Evolutionary conservation across 2,113 vertebrate genomes (phyloP).

Genomic region (Petrocephalus microphthalmus): DNA sequence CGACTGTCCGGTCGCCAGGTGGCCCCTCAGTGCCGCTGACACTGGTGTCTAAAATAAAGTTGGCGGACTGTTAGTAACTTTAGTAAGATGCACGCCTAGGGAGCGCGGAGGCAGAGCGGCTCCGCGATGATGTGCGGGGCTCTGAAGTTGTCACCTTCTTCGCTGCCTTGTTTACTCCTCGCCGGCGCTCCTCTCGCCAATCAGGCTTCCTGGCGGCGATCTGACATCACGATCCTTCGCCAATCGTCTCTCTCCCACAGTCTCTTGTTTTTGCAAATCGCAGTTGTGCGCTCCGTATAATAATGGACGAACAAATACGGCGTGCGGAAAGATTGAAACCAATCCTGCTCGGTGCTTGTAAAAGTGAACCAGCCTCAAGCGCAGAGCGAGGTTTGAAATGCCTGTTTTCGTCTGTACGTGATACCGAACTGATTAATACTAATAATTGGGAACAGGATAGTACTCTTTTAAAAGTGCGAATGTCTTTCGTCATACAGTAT

Average conservation of each 20-base stretch:
- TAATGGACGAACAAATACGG: constrained; percentile 51
- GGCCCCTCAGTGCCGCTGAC: constrained; percentile 38
- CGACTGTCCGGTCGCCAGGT: constrained; percentile 15
- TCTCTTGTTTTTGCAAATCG: constrained; percentile 39
- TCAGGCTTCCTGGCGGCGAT: constrained; percentile 49
- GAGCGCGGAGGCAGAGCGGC: constrained; percentile 48
- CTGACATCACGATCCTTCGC: constrained; percentile 55
- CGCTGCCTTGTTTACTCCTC: constrained; percentile 60
- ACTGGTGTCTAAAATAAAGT: constrained; percentile 43
- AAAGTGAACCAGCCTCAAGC: neutral
- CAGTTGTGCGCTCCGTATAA: constrained; percentile 44
- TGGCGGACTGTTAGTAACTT: constrained; percentile 47
- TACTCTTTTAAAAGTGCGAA: neutral
- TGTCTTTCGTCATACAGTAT: neutral
- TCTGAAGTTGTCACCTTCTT: constrained; percentile 67
- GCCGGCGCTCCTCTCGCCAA: constrained; percentile 51
- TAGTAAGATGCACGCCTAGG: constrained; percentile 49
- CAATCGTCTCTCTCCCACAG: constrained; percentile 55
- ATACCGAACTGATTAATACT: neutral
- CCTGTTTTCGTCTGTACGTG: neutral
- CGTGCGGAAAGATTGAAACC: constrained; percentile 32
- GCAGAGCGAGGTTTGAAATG: constrained; percentile 1
- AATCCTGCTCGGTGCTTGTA: neutral
- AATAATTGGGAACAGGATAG: neutral
- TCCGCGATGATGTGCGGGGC: constrained; percentile 51